Base-by-base conservation (phyloP, 2,797 vertebrate genomes). In the Mormyrus hasselquistii region DNA sequence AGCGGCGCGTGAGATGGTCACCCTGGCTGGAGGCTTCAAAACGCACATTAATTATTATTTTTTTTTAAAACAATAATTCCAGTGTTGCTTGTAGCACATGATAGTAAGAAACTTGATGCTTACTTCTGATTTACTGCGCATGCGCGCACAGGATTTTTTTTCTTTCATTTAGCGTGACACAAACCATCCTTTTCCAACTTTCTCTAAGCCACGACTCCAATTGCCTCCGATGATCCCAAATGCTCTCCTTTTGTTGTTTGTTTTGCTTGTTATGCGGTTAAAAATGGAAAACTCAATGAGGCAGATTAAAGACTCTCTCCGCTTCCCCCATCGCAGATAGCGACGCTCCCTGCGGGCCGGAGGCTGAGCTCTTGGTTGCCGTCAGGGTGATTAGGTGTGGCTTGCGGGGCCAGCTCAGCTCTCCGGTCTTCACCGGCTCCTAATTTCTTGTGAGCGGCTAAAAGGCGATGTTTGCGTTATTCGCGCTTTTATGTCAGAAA, bases 311-410 rank as follows among this genome's bases (percentile, higher is more conserved):
- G 94, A 90, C 88, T 91, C 88, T 53, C 19, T 25, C 2, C 73
- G 88, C 89, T 76, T 88, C 90, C 92, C 92, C 44, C 41, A 41
- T 7, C 92, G 89, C 93, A 93, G 92, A 94, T 95, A 95, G 93
- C 34, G 89, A 88, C 90, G 91, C 90, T 95, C 95, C 95, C 95
- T 88, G 92, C 59, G 91, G 95, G 94, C 92, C 90, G 90, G 16
- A 44, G 34, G 16, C 86, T 41, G 86, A 59, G 57, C 38, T 62
- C 53, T 22, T 8, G 53, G 16, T 38, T 47, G 55, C 86, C 34
- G 93, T 95, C 94, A 95, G 94, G 92, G 93, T 96, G 95, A 96
- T 96, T 95, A 95, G 94, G 94, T 95, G 95, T 96, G 95, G 95
- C 96, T 96, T 95, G 90, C 92, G 93, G 95, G 95, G 93, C 95